A percentile compares a stretch with the other conserved stretches of the same genome.
These are phyloP conservation scores for Anas capensis DNA, from an alignment of 2,797 vertebrate species.

Conservation along the genomic window DNA sequence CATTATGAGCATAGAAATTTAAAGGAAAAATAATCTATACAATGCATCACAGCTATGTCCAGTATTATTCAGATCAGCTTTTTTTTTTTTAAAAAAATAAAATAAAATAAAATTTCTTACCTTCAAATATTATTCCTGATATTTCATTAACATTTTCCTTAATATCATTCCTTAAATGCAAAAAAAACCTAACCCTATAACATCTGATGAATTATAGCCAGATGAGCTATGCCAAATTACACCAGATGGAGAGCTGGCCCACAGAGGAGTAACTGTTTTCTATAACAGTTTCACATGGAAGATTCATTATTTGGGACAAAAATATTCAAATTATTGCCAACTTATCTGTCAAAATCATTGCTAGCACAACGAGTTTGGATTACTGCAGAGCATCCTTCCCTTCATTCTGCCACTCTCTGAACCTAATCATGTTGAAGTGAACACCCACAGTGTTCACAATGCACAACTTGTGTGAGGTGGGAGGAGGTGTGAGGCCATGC, in stretches of 20 bases:
- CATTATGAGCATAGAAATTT: neutral
- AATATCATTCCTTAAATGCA: constrained; percentile 8
- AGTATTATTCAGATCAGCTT: neutral
- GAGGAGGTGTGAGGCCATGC: neutral
- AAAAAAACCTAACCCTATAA: neutral
- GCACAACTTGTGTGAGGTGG: constrained; percentile 33
- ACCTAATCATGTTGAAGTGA: constrained; percentile 38
- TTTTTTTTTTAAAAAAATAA: neutral
- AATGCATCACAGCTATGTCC: neutral
- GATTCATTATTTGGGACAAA: constrained; percentile 64
- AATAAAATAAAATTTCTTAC: neutral
- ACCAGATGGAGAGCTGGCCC: constrained; percentile 63
- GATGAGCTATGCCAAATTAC: constrained; percentile 53
- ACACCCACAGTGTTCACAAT: constrained; percentile 62
- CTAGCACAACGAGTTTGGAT: constrained; percentile 29
- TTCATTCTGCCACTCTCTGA: constrained; percentile 33
- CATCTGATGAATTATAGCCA: constrained; percentile 36
- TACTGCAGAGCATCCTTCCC: constrained; percentile 26
- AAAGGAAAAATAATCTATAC: neutral
- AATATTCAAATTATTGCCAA: constrained; percentile 59
- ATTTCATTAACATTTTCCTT: constrained; percentile 5
- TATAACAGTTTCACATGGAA: constrained; percentile 53
- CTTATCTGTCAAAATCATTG: constrained; percentile 52
- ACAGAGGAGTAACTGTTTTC: constrained; percentile 60
- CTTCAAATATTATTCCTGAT: neutral